Evolutionary conservation across 2,888 invertebrate genomes (phyloP).

Genomic region (Drosophila hawaiiensis): DNA sequence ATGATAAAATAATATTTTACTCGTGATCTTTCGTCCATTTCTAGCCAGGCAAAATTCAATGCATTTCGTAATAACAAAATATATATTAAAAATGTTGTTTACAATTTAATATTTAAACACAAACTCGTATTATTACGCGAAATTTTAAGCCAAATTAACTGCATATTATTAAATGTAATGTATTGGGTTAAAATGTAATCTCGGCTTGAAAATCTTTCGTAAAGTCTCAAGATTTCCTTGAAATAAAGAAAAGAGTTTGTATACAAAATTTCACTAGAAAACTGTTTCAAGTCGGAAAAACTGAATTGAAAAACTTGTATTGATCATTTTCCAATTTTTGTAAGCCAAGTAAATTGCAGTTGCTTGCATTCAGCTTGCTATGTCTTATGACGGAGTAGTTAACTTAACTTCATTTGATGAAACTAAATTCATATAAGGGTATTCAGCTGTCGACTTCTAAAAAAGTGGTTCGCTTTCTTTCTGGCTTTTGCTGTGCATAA

Average conservation of each 20-base stretch:
- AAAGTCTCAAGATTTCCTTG: background rate
- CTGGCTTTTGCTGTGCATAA: constrained; percentile 48
- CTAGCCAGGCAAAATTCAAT: background rate
- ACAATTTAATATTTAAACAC: background rate
- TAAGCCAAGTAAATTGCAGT: background rate
- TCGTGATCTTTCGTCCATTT: background rate
- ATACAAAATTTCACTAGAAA: too few relatives aligned
- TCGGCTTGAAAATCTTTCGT: background rate
- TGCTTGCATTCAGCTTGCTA: background rate
- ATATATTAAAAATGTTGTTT: background rate
- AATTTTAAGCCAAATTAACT: background rate
- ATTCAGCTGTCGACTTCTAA: background rate
- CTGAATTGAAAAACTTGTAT: background rate
- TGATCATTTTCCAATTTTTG: background rate
- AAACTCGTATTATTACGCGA: background rate
- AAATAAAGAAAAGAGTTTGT: background rate
- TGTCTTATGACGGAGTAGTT: background rate
- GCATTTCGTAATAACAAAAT: background rate
- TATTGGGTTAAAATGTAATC: background rate
- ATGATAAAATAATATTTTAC: background rate
- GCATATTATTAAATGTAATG: background rate
- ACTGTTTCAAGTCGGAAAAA: background rate
- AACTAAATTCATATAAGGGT: background rate
- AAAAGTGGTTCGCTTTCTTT: constrained; percentile 7
- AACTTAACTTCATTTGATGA: background rate